A percentile compares a stretch with the other conserved stretches of the same genome.
phyloP scores from a whole-genome alignment of 2,113 vertebrate genomes.

The Phoenicopterus ruber region DNA sequence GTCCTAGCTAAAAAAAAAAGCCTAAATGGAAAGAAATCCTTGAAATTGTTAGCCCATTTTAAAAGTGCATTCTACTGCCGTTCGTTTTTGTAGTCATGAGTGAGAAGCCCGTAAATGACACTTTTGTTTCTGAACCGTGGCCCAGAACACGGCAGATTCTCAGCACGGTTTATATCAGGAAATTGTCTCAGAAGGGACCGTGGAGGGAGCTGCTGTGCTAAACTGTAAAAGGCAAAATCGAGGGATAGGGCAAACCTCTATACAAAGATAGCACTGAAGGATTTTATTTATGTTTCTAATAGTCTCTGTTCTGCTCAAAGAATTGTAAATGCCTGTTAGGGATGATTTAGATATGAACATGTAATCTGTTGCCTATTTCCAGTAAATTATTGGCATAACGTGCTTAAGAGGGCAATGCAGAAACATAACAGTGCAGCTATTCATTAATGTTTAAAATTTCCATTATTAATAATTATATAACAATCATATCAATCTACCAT shows the following conservation, averaged over 20 bases:
- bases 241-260: neutral
- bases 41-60: neutral
- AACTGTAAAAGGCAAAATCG: neutral
- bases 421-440: neutral
- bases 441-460: neutral
- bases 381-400: neutral
- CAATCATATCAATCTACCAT: neutral
- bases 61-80: neutral
- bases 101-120: neutral
- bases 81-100: neutral
- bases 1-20: neutral
- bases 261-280: neutral
- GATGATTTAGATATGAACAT: neutral
- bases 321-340: neutral
- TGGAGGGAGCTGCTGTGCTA: neutral
- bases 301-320: neutral
- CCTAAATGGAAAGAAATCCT: neutral
- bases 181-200: neutral
- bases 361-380: neutral
- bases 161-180: neutral
- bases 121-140: neutral
- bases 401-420: neutral
- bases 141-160: neutral
- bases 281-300: neutral
- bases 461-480: neutral